phyloP scores from a whole-genome alignment of 2,888 invertebrate species.

The Flabesymbios commensalis region DNA sequence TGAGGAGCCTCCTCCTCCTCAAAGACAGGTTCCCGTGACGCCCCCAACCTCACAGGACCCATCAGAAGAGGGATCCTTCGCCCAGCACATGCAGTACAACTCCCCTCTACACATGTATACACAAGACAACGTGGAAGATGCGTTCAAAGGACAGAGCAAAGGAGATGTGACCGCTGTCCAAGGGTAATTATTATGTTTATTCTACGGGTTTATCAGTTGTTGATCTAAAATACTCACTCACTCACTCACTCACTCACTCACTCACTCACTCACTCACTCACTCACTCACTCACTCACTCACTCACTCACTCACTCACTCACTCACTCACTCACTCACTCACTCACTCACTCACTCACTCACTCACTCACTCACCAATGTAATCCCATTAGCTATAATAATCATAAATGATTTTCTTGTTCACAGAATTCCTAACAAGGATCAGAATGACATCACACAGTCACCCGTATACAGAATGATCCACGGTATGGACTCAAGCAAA shows the following conservation, averaged over 20 bases:
- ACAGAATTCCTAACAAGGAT: conserved; percentile 21
- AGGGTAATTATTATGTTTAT: conserved; percentile 21
- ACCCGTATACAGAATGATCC: conserved; percentile 51
- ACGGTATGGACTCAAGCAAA: conserved; percentile 46
- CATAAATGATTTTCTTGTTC: too few relatives aligned
- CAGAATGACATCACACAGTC: conserved; percentile 46
- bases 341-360: too few relatives aligned
- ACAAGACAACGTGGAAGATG: conserved; percentile 46
- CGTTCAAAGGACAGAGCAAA: conserved; percentile 42
- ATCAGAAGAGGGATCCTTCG: conserved; percentile 22
- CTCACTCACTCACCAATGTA: too few relatives aligned
- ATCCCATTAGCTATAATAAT: too few relatives aligned
- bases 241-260: too few relatives aligned
- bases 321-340: too few relatives aligned
- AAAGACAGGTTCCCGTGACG: neutral
- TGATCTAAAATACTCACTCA: too few relatives aligned
- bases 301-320: too few relatives aligned
- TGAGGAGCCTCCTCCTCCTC: conserved; percentile 22
- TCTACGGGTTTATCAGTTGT: too few relatives aligned
- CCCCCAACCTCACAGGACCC: neutral
- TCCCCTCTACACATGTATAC: conserved; percentile 55
- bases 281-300: too few relatives aligned
- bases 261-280: too few relatives aligned
- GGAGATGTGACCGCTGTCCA: conserved; percentile 26
- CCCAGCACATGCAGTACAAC: conserved; percentile 54